These are phyloP conservation scores for Drosophila takahashii DNA, from an alignment of 1,140 invertebrate genomes.

Conservation along the genomic window DNA sequence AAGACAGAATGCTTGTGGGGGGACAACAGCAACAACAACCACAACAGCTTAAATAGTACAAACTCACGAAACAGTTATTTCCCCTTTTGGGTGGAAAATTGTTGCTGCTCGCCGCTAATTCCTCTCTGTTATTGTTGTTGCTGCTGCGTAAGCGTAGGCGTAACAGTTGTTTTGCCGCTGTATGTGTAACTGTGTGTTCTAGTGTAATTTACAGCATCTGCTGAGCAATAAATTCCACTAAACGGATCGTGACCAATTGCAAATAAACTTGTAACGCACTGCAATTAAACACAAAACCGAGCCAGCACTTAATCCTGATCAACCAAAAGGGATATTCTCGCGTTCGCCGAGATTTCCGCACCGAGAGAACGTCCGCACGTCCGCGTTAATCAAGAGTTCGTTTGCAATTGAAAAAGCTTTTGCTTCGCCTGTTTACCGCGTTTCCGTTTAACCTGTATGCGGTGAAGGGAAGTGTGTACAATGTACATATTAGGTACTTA, in stretches of 20 bases:
- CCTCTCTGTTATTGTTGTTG: constrained; percentile 9
- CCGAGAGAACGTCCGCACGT: constrained; percentile 19
- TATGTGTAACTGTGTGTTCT: background rate
- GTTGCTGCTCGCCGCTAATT: constrained; percentile 31
- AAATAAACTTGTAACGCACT: background rate
- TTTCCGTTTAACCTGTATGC: constrained; percentile 12
- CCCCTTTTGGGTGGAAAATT: constrained; percentile 21
- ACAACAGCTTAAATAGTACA: constrained; percentile 32
- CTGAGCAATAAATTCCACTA: background rate
- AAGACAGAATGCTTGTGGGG: constrained; percentile 35
- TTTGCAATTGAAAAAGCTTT: constrained; percentile 50
- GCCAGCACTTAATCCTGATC: background rate
- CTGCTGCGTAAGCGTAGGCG: constrained; percentile 42
- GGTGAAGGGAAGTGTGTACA: background rate
- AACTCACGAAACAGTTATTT: constrained; percentile 51
- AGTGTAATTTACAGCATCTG: constrained; percentile 36
- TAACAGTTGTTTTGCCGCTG: constrained; percentile 38
- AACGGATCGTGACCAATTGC: background rate
- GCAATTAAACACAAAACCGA: background rate
- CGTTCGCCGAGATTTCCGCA: constrained; percentile 3
- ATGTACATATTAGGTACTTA: background rate
- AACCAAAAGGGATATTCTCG: constrained; percentile 3
- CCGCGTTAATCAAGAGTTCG: constrained; percentile 40
- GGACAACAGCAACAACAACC: constrained; percentile 12
- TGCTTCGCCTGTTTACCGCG: constrained; percentile 11